A percentile compares a stretch with the other conserved stretches of the same genome.
Conservation (phyloP, 1,140 invertebrate species). For the Conopomorpha cramerella region DNA sequence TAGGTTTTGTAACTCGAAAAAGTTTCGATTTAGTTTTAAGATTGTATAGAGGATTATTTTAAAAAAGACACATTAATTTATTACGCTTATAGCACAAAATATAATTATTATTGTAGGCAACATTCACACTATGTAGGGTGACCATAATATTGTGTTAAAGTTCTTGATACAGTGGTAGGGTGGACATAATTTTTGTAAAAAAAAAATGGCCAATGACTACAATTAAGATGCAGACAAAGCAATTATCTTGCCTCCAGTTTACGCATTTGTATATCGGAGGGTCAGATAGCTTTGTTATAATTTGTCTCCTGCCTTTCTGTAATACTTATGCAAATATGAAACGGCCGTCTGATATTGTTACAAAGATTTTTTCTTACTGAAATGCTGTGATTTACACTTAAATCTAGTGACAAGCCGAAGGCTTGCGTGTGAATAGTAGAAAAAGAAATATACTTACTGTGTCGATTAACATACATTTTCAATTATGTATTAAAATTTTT, state of each 20-base stretch:
- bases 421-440: too few species aligned
- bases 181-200: background rate
- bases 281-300: too few species aligned
- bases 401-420: slow-evolving; percentile 27
- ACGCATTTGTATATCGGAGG: too few species aligned
- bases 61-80: background rate
- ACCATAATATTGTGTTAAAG: slow-evolving; percentile 9
- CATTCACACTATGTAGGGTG: background rate
- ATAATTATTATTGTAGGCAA: background rate
- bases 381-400: slow-evolving; percentile 33
- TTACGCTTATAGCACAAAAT: slow-evolving; percentile 1
- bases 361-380: slow-evolving; percentile 22
- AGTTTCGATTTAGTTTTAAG: background rate
- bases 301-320: too few species aligned
- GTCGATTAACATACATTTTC: too few species aligned
- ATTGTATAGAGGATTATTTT: background rate
- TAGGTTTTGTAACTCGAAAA: background rate
- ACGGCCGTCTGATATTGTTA: slow-evolving; percentile 25
- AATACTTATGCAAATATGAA: too few species aligned
- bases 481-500: too few species aligned
- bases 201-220: too few species aligned
- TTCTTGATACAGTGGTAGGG: slow-evolving; percentile 17
- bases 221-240: too few species aligned
- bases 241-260: too few species aligned
- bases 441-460: too few species aligned